These are phyloP conservation scores for Anniella stebbinsi DNA, from an alignment of 2,797 vertebrate genomes.

Conservation along the genomic window DNA sequence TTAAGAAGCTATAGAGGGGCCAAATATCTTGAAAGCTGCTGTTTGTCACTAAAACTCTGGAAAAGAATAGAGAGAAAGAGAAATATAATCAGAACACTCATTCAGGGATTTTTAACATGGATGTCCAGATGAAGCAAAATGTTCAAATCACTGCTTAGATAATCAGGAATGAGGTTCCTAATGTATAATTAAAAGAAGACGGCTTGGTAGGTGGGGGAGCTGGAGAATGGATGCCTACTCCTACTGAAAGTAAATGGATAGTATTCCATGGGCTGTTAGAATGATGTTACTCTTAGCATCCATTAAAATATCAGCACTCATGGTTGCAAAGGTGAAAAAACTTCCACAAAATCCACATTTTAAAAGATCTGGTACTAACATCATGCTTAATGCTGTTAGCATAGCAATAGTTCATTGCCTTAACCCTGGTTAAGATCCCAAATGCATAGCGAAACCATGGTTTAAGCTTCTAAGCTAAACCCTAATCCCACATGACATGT, in stretches of 20 bases:
- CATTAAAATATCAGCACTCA: background rate
- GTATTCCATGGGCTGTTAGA: background rate
- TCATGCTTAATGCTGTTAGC: no score
- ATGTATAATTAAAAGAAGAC: background rate
- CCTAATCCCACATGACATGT: background rate
- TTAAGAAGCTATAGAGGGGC: slow-evolving; percentile 82
- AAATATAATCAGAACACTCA: background rate
- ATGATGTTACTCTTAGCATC: background rate
- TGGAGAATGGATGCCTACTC: background rate
- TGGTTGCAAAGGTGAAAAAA: background rate
- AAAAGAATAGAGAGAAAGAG: slow-evolving; percentile 31
- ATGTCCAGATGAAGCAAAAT: background rate
- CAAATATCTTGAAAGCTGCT: slow-evolving; percentile 83
- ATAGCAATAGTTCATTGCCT: background rate
- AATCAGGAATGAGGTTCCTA: background rate
- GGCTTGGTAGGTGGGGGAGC: background rate
- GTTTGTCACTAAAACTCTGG: slow-evolving; percentile 81
- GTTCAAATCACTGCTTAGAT: background rate
- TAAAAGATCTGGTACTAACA: background rate
- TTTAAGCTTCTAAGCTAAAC: background rate
- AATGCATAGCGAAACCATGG: background rate
- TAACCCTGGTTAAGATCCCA: background rate
- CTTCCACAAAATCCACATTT: no score
- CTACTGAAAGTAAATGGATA: background rate
- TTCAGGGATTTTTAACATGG: background rate